These are phyloP conservation scores for Chromis chromis DNA, from an alignment of 2,797 vertebrate genomes.

Conservation along the genomic window DNA sequence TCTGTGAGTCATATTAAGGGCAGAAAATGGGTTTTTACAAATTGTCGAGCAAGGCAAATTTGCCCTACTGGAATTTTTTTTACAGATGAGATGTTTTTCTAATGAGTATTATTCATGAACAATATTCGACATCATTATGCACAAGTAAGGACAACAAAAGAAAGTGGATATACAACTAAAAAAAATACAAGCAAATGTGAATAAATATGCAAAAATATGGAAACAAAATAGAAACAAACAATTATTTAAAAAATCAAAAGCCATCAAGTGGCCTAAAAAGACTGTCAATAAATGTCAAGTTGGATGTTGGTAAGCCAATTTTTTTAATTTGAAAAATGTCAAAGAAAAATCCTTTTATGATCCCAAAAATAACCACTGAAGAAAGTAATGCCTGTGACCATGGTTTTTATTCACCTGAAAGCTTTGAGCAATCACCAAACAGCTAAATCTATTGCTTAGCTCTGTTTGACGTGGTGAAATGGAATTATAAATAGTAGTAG, in stretches of 20 bases:
- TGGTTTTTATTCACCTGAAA: neutral
- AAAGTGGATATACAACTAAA: neutral
- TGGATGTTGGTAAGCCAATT: neutral
- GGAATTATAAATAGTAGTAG: neutral
- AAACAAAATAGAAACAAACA: neutral
- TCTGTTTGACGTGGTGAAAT: neutral
- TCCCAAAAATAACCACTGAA: neutral
- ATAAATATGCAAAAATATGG: neutral
- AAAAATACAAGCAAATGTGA: neutral
- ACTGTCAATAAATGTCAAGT: neutral
- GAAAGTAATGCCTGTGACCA: neutral
- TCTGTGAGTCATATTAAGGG: neutral
- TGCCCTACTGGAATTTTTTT: neutral
- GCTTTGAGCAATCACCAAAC: neutral
- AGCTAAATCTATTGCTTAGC: neutral
- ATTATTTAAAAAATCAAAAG: neutral
- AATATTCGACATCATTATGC: neutral
- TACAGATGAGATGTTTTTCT: neutral
- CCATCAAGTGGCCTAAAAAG: neutral
- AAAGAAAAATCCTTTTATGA: neutral
- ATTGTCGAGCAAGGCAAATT: neutral
- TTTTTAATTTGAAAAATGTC: neutral
- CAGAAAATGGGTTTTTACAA: neutral
- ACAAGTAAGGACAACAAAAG: neutral
- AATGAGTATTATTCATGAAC: neutral